Evolutionary conservation across 1,140 invertebrate genomes (phyloP), one percentile per base, ranked within the genome.

Genomic region (Chironomus tepperi): DNA sequence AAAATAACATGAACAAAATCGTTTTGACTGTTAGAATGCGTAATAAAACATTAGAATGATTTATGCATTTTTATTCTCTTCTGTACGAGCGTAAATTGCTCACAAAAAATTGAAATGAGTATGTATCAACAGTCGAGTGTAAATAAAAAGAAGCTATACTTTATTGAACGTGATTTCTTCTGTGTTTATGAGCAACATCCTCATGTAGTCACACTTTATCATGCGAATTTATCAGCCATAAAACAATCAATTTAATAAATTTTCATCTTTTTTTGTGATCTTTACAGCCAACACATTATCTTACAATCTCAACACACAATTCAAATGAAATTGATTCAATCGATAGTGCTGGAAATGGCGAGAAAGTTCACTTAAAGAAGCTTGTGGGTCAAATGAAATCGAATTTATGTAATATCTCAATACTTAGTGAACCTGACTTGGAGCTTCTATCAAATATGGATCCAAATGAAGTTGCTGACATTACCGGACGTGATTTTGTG

Each of bases 401-500:
- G 64, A 92, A 93, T 81, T 84, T 93, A 8, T 90, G 90, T 76
- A 91, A 93, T 80, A 90, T 93, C 76, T 92, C 91, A 10, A 81
- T 93, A n/a, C 86, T 93, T 65, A 90, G 90, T 77, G 91, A 90
- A 74, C 88, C 89, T 73, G 91, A 93, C 76, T 81, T 93, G 78
- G 91, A 94, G 81, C 84, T 93, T 3, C 83, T 93, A 7, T 92
- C 91, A 76, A 91, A 93, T 79, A 93, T 93, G 92, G 91, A 94
- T 83, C 91, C 91, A 24, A 91, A 93, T 75, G 91, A 89, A 76
- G 83, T 93, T 76, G 88, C 88, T 67, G 91, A 93, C 79, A 91
- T 93, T 77, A 90, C 90, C 43, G 91, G 91, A 78, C 90, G 88
- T 82, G 91, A 88, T 79, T 93, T 93, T 80, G 83, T 93, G 79